Evolutionary conservation across 2,113 vertebrate genomes (phyloP), one percentile per base, ranked within the genome.

Genomic region (Petroica traversi): DNA sequence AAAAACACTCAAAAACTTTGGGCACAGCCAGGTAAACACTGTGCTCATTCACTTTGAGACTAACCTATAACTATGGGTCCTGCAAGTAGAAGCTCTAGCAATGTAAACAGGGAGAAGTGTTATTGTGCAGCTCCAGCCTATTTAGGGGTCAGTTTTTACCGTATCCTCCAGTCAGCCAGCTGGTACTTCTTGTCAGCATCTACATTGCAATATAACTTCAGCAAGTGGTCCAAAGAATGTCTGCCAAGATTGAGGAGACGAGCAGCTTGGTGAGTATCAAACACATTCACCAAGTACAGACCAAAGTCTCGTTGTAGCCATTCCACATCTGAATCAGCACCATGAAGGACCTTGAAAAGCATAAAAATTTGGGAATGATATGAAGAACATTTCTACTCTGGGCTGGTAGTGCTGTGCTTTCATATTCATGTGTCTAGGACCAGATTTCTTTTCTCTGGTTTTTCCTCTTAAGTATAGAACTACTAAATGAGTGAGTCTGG

Each of bases 221-320:
- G 98, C 82, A 99, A 97, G 54, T 99, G 98, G 51, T 99, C 99
- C 31, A 99, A 97, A 2, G 99, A 99, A 94, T 99, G 98, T 55
- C 99, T 97, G 91, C 98, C 99, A 61, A 99, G 98, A 96, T 98
- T 99, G 46, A 99, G 98, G 46, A 98, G 97, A 52, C 99, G 98
- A 7, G 99, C 98, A 5, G 99, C 99, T 95, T 99, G 99, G 88
- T 99, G 99, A 7, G 99, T 99, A 92, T 99, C 99, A 72, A 99
- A 99, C 97, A 99, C 94, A 94, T 99, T 99, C 95, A 99, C 99
- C 19, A 99, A 98, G 8, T 99, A 99, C 66, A 99, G 92, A 31
- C 99, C 99, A 1, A 99, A 99, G 97, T 99, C 99, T 77, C 98
- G 99, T 81, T 99, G 99, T 17, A 99, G 99, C 99, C 99, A 99